These are phyloP conservation scores for Leptinotarsa undecemlineata DNA, from an alignment of 1,140 invertebrate genomes.

Conservation along the genomic window DNA sequence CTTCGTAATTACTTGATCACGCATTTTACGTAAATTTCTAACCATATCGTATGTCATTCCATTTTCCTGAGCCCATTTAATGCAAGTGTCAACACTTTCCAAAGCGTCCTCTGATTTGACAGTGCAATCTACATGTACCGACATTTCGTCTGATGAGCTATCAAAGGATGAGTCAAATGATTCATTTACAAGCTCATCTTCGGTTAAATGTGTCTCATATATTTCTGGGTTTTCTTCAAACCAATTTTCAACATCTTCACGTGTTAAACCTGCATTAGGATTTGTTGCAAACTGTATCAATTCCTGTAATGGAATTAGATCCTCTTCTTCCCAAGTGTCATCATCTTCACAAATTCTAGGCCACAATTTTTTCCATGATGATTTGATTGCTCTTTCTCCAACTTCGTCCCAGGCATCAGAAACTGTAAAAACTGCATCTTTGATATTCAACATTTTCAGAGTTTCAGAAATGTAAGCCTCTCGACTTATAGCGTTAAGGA, in stretches of 20 bases:
- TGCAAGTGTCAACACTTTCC: background rate
- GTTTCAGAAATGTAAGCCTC: background rate
- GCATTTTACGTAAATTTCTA: background rate
- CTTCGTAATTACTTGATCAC: background rate
- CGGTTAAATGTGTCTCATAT: background rate
- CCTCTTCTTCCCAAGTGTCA: no score
- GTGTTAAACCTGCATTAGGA: no score
- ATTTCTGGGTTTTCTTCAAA: no score
- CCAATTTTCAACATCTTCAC: no score
- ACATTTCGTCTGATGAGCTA: background rate
- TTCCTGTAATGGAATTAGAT: no score
- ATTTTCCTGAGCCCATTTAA: conserved; percentile 1
- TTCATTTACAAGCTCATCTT: conserved; percentile 4
- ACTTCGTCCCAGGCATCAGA: no score
- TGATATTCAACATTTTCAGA: conserved; percentile 13
- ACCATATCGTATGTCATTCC: background rate
- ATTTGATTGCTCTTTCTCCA: no score
- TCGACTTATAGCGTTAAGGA: conserved; percentile 6
- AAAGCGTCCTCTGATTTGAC: conserved; percentile 1
- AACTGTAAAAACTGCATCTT: background rate
- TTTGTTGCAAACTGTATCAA: no score
- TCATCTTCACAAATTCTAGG: no score
- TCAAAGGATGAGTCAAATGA: background rate
- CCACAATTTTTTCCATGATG: no score
- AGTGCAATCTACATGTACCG: conserved; percentile 1